phyloP scores from a whole-genome alignment of 2,113 vertebrate species.

The Elephantulus edwardii region DNA sequence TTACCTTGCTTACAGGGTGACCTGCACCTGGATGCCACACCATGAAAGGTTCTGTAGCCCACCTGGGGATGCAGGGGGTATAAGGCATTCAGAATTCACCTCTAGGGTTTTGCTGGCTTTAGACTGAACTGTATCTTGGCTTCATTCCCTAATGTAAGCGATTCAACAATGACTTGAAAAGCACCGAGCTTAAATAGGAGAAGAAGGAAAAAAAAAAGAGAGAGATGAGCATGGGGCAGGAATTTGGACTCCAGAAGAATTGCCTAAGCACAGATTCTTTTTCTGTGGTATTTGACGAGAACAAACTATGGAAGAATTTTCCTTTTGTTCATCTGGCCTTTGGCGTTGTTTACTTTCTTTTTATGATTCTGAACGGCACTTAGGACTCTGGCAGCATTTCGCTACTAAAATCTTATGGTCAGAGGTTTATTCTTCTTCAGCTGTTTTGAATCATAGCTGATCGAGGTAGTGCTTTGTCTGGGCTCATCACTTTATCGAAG shows the following conservation, averaged over 20 bases:
- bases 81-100: not conserved
- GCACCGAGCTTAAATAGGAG: not conserved
- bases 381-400: constrained; percentile 45
- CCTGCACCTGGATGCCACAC: not conserved
- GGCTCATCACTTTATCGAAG: not conserved
- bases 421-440: constrained; percentile 51
- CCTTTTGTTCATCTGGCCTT: not conserved
- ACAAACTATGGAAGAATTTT: constrained; percentile 61
- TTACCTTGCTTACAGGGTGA: not conserved
- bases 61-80: not conserved
- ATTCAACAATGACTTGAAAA: constrained; percentile 22
- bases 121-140: not conserved
- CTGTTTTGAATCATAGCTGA: constrained; percentile 63
- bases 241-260: constrained; percentile 48
- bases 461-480: not conserved
- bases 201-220: no score
- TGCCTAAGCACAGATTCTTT: constrained; percentile 55
- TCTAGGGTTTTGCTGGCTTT: not conserved
- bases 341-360: constrained; percentile 57
- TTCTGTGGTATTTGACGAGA: constrained; percentile 59
- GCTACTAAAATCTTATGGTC: constrained; percentile 33
- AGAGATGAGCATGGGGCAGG: constrained; percentile 4
- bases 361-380: constrained; percentile 42
- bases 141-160: not conserved
- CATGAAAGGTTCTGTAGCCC: not conserved